phyloP scores from a whole-genome alignment of 2,888 invertebrate species.

The Lasioglossum pauxillum region DNA sequence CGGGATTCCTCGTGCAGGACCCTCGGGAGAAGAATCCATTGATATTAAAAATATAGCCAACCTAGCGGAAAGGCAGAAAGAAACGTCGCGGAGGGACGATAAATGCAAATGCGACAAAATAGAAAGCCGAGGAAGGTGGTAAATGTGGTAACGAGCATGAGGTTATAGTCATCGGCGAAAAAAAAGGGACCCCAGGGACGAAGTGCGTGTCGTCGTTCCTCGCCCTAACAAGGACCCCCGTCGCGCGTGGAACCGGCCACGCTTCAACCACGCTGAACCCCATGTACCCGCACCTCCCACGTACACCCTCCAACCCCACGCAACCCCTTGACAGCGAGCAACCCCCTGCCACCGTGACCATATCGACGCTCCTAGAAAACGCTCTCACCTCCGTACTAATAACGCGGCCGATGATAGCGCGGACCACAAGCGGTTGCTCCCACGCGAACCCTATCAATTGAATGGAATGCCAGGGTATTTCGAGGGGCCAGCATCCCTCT shows the following conservation, averaged over 20 bases:
- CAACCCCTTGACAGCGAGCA: conserved; percentile 62
- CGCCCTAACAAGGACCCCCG: conserved; percentile 77
- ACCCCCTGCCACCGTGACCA: conserved; percentile 44
- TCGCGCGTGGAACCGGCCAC: conserved; percentile 70
- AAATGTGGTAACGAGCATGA: conserved; percentile 73
- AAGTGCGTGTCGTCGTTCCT: conserved; percentile 73
- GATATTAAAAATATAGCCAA: conserved; percentile 55
- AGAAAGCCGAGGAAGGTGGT: conserved; percentile 58
- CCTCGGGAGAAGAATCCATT: conserved; percentile 19
- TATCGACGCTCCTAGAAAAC: conserved; percentile 78
- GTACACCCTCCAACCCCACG: conserved; percentile 38
- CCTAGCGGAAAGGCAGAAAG: conserved; percentile 44
- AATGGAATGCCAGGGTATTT: conserved; percentile 12
- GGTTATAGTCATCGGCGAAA: conserved; percentile 61
- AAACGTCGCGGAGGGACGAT: conserved; percentile 58
- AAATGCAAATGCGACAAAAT: conserved; percentile 73
- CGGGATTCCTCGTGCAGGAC: conserved; percentile 27
- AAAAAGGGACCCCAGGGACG: conserved; percentile 67
- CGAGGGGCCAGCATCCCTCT: not conserved
- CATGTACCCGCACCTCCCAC: conserved; percentile 61
- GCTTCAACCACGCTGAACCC: conserved; percentile 75
- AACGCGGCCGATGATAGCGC: conserved; percentile 76
- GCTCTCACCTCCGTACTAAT: conserved; percentile 80
- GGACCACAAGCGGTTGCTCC: conserved; percentile 78
- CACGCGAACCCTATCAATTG: conserved; percentile 65